Evolutionary conservation across 2,113 vertebrate genomes (phyloP).

Genomic region (Irena cyanogastra): DNA sequence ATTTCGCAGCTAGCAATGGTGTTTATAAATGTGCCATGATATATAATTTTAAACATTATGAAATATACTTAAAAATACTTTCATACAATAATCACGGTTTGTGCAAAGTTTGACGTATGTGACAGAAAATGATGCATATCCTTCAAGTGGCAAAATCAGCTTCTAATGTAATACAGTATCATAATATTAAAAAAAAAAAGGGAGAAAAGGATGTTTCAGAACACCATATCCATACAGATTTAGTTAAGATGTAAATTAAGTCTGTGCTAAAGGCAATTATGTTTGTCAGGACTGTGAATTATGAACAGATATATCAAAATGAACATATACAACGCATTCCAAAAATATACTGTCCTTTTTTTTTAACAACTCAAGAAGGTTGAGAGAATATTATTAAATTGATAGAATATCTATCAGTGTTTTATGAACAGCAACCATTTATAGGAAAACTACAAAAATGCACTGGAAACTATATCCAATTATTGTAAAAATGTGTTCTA

Average conservation of each 20-base stretch:
- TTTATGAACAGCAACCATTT: not conserved
- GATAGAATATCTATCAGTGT: not conserved
- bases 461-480: not conserved
- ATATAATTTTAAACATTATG: not conserved
- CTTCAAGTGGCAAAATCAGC: conserved; percentile 5
- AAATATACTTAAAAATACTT: not conserved
- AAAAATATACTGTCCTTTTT: not conserved
- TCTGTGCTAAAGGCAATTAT: not conserved
- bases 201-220: not conserved
- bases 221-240: not conserved
- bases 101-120: not conserved
- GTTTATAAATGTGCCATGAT: not conserved
- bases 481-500: conserved; percentile 16
- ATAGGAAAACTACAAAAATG: not conserved
- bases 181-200: not conserved
- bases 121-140: not conserved
- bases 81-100: not conserved
- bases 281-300: not conserved
- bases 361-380: not conserved
- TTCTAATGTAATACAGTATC: not conserved
- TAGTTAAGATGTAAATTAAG: not conserved
- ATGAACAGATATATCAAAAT: not conserved
- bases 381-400: not conserved
- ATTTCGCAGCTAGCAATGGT: fast-evolving
- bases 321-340: not conserved